Evolutionary conservation across 2,113 vertebrate genomes (phyloP), one percentile per base, ranked within the genome.

Genomic region (Tonatia bakeri): DNA sequence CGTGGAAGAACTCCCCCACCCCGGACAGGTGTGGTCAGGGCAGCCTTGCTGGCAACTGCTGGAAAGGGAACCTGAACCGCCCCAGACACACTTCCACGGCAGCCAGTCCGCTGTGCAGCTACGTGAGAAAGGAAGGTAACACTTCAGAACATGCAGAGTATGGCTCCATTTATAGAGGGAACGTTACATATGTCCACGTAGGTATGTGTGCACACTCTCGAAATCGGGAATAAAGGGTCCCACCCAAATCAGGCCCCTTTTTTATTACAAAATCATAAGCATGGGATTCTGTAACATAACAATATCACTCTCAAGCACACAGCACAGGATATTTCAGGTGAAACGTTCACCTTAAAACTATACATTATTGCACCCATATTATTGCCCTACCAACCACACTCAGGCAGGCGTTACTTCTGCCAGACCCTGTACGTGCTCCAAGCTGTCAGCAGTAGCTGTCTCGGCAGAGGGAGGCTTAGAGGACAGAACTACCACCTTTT

Each of bases 181-280:
- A 28, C 6, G 1, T 12, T n/a, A 13, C 7, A 8, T 24, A 36
- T 69, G 4, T 1, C 14, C 33, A 77, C 50, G 5, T 1, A 0
- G 17, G 33, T 43, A 1, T 1, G 33, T 47, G 56, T 26, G 9
- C 43, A 0, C n/a, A 31, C 67, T 33, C 31, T 40, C 22, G 0
- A 31, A 59, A 80, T 24, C 86, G 36, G 10, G 31, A 80, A 40
- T 6, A 1, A 11, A 31, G 28, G 61, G 59, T 61, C 59, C 24
- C 3, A 24, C 59, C 59, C 24, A 12, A 61, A 12, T 26, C 12
- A 61, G 24, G 26, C 59, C 10, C 59, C 59, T 28, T 59, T 61
- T 26, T 59, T 61, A 61, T 17, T 61, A 13, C 59, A 61, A 61
- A 61, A 61, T 13, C 59, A 61, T 28, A 61, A 26, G 24, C 59